phyloP scores from a whole-genome alignment of 2,888 invertebrate species.

The Archips crataeganus region DNA sequence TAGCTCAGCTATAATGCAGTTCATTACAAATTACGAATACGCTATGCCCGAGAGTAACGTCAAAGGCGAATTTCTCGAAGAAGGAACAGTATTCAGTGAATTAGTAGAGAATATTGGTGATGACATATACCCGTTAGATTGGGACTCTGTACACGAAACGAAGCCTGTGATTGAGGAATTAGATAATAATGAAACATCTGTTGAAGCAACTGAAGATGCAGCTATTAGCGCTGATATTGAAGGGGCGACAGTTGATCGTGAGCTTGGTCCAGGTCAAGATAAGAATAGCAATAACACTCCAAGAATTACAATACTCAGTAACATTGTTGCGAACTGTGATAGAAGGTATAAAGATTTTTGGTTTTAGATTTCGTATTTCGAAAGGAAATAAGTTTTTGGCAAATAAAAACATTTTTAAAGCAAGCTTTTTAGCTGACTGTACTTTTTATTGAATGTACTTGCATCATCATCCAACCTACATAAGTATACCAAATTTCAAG shows the following conservation, averaged over 20 bases:
- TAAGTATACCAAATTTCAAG: too few species aligned
- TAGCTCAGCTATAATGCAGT: conserved; percentile 31
- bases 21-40: conserved; percentile 25
- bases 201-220: not conserved
- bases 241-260: not conserved
- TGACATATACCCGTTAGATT: conserved; percentile 8
- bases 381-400: too few species aligned
- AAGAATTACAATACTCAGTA: not conserved
- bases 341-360: not conserved
- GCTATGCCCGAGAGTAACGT: not conserved
- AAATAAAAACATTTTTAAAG: too few species aligned
- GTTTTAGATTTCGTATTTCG: too few species aligned
- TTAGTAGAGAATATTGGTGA: conserved; percentile 10
- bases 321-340: not conserved
- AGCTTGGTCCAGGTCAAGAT: not conserved
- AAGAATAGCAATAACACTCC: not conserved
- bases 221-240: not conserved
- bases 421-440: too few species aligned
- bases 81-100: conserved; percentile 5
- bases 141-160: not conserved
- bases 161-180: not conserved
- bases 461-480: too few species aligned
- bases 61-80: not conserved
- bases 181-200: not conserved
- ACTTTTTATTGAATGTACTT: too few species aligned